Evolutionary conservation across 2,797 vertebrate species (phyloP), one percentile per base, ranked within the genome.

Genomic region (Pangasius sanitwongsei): DNA sequence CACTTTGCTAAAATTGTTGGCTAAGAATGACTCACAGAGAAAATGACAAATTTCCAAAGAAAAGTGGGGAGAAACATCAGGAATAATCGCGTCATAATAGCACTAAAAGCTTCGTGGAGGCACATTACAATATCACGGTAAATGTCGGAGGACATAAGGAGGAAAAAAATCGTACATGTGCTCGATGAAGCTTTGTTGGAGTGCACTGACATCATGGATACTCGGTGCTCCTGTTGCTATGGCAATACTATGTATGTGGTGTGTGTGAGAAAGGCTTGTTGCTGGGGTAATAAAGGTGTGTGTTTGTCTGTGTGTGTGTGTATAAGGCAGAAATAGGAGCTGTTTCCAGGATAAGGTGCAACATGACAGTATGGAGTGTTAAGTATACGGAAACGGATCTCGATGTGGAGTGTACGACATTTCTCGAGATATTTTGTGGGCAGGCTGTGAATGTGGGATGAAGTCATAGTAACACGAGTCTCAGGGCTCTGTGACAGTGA

Each of bases 231-330:
- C 83, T 92, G 92, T 90, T 90, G 89, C 91, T 85, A 90, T 91
- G 92, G 90, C 90, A 86, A 90, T 92, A 86, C 88, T 86, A 89
- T 81, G 87, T 84, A 86, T 77, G 87, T 88, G 87, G 82, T 87
- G 89, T 89, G 88, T 90, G 89, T 87, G 89, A 90, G 87, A 91
- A 89, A 87, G 87, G 87, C 89, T 92, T 89, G 91, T 89, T 92
- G 92, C 90, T 37, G 77, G 91, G 91, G 89, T 90, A 86, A 92
- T 91, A 86, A 89, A 88, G 50, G 72, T n/a, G 82, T 65, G 85
- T 65, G 61, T 83, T 23, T 83, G 34, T 59, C 0, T n/a, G 81
- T 65, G 83, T 65, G 83, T 57, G 65, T 31, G 59, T 25, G 67
- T 7, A 57, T 34, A 57, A 44, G 63, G 50, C 41, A 81, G 74